Conservation (phyloP, 2,113 vertebrate species). For the Todiramphus saurophagus region DNA sequence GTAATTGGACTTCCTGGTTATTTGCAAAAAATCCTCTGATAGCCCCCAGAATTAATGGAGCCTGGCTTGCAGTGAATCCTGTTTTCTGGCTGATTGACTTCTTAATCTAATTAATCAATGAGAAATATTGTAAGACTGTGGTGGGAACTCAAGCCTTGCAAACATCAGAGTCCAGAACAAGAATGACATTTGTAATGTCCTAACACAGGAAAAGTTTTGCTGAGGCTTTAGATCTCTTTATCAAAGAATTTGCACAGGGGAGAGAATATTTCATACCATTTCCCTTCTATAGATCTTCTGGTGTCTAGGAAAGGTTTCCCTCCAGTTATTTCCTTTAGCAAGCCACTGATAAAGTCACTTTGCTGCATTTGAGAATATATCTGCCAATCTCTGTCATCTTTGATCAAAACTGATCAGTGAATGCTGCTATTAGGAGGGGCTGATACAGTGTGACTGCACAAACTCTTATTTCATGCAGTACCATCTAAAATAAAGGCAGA, state of each 20-base stretch:
- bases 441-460: neutral
- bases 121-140: conserved; percentile 8
- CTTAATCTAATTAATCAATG: conserved; percentile 33
- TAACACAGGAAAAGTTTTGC: neutral
- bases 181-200: neutral
- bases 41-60: neutral
- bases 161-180: neutral
- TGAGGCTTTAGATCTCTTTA: neutral
- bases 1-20: conserved; percentile 23
- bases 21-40: conserved; percentile 20
- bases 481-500: neutral
- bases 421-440: neutral
- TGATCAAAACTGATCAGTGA: neutral
- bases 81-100: conserved; percentile 29
- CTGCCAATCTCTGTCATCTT: neutral
- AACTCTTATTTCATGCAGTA: neutral
- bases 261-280: neutral
- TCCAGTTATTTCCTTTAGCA: neutral
- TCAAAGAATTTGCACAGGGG: neutral
- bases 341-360: neutral
- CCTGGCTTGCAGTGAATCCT: conserved; percentile 24
- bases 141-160: neutral
- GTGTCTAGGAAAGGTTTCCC: neutral
- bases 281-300: neutral
- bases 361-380: neutral